Evolutionary conservation across 2,888 invertebrate species (phyloP), one percentile per base, ranked within the genome.

Genomic region (Brachynemurus nebulosus): DNA sequence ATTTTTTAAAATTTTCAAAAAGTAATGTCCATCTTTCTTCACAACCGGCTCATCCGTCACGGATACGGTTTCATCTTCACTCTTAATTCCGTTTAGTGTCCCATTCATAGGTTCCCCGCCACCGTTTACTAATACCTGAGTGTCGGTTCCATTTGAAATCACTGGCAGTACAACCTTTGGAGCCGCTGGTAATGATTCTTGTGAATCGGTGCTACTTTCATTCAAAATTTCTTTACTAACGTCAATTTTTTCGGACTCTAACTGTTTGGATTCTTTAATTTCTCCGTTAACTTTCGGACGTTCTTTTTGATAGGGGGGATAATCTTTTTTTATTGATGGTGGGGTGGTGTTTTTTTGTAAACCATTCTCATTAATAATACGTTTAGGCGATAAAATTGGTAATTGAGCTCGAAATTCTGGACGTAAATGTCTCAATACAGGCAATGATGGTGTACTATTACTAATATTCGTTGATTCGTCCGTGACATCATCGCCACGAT

Each of bases 371-470:
- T 25, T 40, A 11, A 42, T 17, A 20, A 14, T 20, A 18, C 47
- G 35, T 40, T 78, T 78, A 18, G 78, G 74, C 25, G 75, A 78
- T 23, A 76, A 63, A 16, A 80, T 75, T 0, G 85, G 81, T 51
- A 90, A 64, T 59, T 89, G 89, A 1, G 88, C 86, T 17, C 88
- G 70, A 60, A 90, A 90, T 59, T 90, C 89, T 1, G 88, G 85
- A 57, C 86, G 71, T 48, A 90, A 65, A 64, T 88, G 86, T 62
- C 86, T 73, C 49, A 90, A 62, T 11, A 90, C 89, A 2, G 89
- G 89, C 49, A 89, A 65, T 45, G 72, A 63, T 11, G 71, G 59
- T 51, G 59, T 63, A 50, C 63, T 65, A 6, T 55, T 56, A 51
- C 62, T 64, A 47, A 62, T 61, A 48, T 60, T 63, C 54, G 64